Evolutionary conservation across 2,888 invertebrate genomes (phyloP).

Genomic region (Apamea crenata): DNA sequence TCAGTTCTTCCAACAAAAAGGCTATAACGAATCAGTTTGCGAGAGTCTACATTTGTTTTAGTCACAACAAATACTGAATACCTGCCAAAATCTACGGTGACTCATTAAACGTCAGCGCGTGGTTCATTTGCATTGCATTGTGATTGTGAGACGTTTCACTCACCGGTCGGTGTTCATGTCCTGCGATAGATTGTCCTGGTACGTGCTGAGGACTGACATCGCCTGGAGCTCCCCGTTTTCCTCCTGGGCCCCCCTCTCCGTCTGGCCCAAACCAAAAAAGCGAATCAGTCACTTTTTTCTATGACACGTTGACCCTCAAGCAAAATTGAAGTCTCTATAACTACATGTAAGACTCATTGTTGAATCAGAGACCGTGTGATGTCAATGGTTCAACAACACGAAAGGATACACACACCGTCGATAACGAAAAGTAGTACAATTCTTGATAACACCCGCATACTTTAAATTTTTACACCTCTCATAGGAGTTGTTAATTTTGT

Average conservation of each 20-base stretch:
- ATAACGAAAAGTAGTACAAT: slow-evolving; percentile 54
- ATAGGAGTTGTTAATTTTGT: slow-evolving; percentile 66
- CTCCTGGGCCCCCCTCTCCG: slow-evolving; percentile 84
- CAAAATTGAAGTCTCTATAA: slow-evolving; percentile 39
- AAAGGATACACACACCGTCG: slow-evolving; percentile 44
- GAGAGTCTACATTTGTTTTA: slow-evolving; percentile 35
- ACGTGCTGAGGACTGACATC: slow-evolving; percentile 91
- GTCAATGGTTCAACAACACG: slow-evolving; percentile 25
- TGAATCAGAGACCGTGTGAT: slow-evolving; percentile 27
- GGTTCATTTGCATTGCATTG: slow-evolving; percentile 49
- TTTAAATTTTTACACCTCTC: slow-evolving; percentile 63
- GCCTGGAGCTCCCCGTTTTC: slow-evolving; percentile 87
- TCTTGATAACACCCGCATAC: slow-evolving; percentile 64
- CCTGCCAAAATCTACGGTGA: slow-evolving; percentile 51
- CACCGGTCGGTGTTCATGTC: slow-evolving; percentile 91
- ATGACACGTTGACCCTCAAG: slow-evolving; percentile 24
- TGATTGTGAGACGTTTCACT: slow-evolving; percentile 70
- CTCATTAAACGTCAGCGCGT: slow-evolving; percentile 52
- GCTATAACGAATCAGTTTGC: slow-evolving; percentile 42
- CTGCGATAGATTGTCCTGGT: slow-evolving; percentile 90
- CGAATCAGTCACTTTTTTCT: slow-evolving; percentile 54
- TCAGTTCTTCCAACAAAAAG: slow-evolving; percentile 29
- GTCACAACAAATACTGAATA: slow-evolving; percentile 42
- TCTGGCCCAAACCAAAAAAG: slow-evolving; percentile 81
- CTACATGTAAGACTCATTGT: slow-evolving; percentile 42